A percentile compares a stretch with the other conserved stretches of the same genome.
These are phyloP conservation scores for Pseudococcus viburni DNA, from an alignment of 2,888 invertebrate species.

Conservation along the genomic window DNA sequence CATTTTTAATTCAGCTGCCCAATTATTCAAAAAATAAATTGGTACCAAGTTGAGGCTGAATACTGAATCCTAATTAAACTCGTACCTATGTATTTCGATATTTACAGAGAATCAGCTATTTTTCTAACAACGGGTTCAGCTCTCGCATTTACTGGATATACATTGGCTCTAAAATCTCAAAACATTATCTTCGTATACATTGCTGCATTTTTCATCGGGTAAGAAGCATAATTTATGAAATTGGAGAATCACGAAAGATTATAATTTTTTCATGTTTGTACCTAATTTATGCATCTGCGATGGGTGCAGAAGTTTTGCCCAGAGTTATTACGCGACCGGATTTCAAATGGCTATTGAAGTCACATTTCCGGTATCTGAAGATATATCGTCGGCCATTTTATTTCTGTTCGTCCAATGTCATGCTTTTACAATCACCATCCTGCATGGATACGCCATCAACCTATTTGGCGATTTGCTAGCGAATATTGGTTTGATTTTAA, in stretches of 20 bases:
- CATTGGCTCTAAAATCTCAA: neutral
- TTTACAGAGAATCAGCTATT: neutral
- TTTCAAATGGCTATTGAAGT: slow-evolving; percentile 70
- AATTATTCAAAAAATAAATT: no score
- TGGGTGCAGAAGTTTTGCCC: slow-evolving; percentile 76
- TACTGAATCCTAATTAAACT: no score
- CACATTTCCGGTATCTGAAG: slow-evolving; percentile 70
- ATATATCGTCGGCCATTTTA: slow-evolving; percentile 69
- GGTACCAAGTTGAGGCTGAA: no score
- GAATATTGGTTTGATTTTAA: slow-evolving; percentile 75
- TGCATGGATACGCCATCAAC: slow-evolving; percentile 71
- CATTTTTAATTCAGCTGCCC: neutral
- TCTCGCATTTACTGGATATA: neutral
- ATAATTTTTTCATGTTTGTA: no score
- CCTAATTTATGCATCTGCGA: neutral
- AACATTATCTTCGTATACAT: neutral
- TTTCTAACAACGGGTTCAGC: neutral
- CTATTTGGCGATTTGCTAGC: slow-evolving; percentile 84
- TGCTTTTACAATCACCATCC: slow-evolving; percentile 68
- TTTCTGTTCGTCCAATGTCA: slow-evolving; percentile 69
- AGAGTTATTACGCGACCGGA: slow-evolving; percentile 69
- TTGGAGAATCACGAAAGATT: neutral
- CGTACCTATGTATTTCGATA: no score
- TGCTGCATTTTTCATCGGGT: neutral
- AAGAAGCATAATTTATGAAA: neutral